phyloP scores from a whole-genome alignment of 2,797 vertebrate species.

The Rachycentron canadum region DNA sequence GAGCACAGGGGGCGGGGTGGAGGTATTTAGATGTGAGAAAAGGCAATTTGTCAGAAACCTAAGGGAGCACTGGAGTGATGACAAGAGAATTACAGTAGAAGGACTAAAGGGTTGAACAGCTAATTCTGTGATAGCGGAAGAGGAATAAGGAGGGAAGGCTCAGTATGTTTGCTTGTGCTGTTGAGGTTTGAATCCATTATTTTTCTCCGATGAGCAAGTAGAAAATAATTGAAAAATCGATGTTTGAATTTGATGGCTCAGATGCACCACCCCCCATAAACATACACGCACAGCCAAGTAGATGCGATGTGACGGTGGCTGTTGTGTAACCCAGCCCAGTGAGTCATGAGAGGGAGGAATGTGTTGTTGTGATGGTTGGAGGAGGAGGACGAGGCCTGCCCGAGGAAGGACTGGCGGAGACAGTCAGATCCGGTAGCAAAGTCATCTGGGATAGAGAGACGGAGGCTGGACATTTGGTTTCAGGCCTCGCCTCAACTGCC shows the following conservation, averaged over 20 bases:
- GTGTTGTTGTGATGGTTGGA: slow-evolving; percentile 67
- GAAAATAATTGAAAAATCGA: slow-evolving; percentile 65
- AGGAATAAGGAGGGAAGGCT: slow-evolving; percentile 30
- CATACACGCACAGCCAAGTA: slow-evolving; percentile 38
- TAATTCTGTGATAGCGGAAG: slow-evolving; percentile 43
- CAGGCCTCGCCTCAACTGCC: slow-evolving; percentile 53
- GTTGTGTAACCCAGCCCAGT: slow-evolving; percentile 80
- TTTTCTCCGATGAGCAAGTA: slow-evolving; percentile 47
- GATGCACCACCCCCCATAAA: slow-evolving; percentile 30
- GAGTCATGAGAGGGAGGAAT: slow-evolving; percentile 78
- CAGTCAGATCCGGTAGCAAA: slow-evolving; percentile 67
- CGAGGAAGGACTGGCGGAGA: slow-evolving; percentile 60
- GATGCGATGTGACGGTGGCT: slow-evolving; percentile 70
- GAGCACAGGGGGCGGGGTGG: slow-evolving; percentile 22
- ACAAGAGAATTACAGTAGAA: slow-evolving; percentile 63
- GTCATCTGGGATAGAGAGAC: slow-evolving; percentile 65
- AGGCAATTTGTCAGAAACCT: slow-evolving; percentile 72
- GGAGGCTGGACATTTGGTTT: slow-evolving; percentile 65
- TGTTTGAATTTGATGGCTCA: slow-evolving; percentile 48
- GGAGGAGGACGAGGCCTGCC: slow-evolving; percentile 59
- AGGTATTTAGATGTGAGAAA: slow-evolving; percentile 64
- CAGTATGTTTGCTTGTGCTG: slow-evolving; percentile 24
- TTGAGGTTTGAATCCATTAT: slow-evolving; percentile 41
- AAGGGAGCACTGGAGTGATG: slow-evolving; percentile 60
- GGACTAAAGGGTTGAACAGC: slow-evolving; percentile 32